Evolutionary conservation across 2,888 invertebrate genomes (phyloP).

Genomic region (Clusia tigrina): DNA sequence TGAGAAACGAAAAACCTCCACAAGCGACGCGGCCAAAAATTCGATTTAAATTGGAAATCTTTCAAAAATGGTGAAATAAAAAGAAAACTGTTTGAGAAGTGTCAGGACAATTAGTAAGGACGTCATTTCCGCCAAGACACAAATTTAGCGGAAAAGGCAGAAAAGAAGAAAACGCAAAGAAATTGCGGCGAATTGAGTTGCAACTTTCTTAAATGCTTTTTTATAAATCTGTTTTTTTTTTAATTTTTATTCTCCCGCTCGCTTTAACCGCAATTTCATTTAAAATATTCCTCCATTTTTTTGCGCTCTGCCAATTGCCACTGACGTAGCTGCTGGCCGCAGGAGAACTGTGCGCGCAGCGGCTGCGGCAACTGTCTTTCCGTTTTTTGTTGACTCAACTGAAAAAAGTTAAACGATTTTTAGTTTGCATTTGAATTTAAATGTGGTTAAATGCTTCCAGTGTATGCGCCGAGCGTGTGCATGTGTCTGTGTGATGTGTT

Average conservation of each 20-base stretch:
- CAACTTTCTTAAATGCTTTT: not conserved
- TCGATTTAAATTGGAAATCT: too few species aligned
- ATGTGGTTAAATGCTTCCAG: too few species aligned
- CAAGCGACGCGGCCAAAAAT: too few species aligned
- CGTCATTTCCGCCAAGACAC: not conserved
- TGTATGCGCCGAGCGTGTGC: too few species aligned
- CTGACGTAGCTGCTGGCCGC: not conserved
- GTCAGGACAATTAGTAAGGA: not conserved
- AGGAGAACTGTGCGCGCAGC: not conserved
- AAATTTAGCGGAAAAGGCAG: too few species aligned
- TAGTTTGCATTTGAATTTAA: slow-evolving; percentile 3
- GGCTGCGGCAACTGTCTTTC: not conserved
- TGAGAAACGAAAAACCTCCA: too few species aligned
- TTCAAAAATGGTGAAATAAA: too few species aligned
- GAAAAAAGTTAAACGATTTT: not conserved
- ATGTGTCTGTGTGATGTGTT: not conserved
- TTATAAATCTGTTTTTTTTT: not conserved
- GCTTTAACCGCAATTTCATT: slow-evolving; percentile 4
- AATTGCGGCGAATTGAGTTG: not conserved
- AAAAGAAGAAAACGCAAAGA: not conserved
- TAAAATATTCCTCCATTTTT: not conserved
- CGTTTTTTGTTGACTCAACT: not conserved
- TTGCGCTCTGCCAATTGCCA: not conserved
- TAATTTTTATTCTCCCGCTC: not conserved
- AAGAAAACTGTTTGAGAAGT: too few species aligned